Base-by-base conservation (phyloP, 2,888 invertebrate genomes). In the Suillia variegata region DNA sequence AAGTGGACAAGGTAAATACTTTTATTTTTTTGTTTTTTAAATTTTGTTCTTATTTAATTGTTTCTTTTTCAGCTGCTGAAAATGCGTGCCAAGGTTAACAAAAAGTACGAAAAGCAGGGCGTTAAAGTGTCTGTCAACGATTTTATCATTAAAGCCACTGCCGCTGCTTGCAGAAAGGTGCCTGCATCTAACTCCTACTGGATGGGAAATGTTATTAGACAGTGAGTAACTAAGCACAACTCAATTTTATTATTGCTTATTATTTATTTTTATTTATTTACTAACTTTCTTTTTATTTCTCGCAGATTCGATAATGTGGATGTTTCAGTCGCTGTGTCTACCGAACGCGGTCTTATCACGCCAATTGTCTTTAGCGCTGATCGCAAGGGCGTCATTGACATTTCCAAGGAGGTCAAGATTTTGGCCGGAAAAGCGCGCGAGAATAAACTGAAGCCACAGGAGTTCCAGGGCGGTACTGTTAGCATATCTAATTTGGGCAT, bases 391-490 rank as follows among this genome's bases (percentile, higher is more conserved):
- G 84, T 98, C 58, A 83, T 90, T 47, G 88, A 92, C 68, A 96
- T 98, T 66, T 92, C 91, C 58, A 85, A 85, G 64, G 88, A 89
- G 66, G 89, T 96, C 48, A 93, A 92, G 81, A 84, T 84, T 56
- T 84, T 98, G 59, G 97, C 95, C 0, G 86, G 82, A 4, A 95
- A 92, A 82, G 98, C 98, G 0, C 88, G 93, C 70, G 92, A 91
- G 1, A 94, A 94, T 20, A 94, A 92, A 79, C 85, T 98, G 17
- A 89, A 93, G 78, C 97, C 97, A 0, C 90, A 94, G 45, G 98
- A 98, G 83, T 98, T 94, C 84, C 95, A 95, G 87, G 98, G 98
- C 13, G 98, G 98, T 66, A 96, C 96, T 6, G 91, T 98, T 68
- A 93, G 94, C 15, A 88, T 98, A 1, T 97, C 96, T 13, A 98